Base-by-base conservation (phyloP, 1,140 invertebrate species). In the Matsumurasca onukii region DNA sequence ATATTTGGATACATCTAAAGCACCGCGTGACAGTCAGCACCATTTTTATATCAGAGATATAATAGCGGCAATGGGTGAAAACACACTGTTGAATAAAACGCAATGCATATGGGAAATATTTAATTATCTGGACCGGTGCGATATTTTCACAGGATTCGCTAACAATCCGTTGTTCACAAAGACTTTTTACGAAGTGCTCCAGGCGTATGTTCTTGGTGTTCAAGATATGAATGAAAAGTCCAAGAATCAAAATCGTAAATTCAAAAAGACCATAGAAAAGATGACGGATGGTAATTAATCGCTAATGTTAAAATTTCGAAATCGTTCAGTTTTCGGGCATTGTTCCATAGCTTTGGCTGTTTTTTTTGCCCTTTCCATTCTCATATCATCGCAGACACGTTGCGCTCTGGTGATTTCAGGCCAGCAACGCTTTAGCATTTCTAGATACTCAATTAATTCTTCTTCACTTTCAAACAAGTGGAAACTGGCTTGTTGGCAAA, bases 121-220 rank as follows among this genome's bases (percentile, higher is more conserved):
- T n/a, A 22, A 22, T 51, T 51, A 51, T 20, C 49, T 51, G 5
- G 49, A 51, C 49, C 49, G 49, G n/a, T 51, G 49, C 24, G 49
- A 51, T n/a, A 22, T 51, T 3, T 51, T 51, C 49, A 51, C n/a
- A n/a, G 49, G 49, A 22, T 51, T 51, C 49, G 49, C 49, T 3
- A 17, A 51, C 5, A 51, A 51, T 22, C 49, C 49, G n/a, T 3
- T 51, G 3, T 51, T 51, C 49, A 51, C 49, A 3, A 3, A 17
- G 3, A 51, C 49, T 12, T 51, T 51, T 51, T 51, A 51, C 49
- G 24, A 51, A 51, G 5, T 51, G n/a, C 24, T 51, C n/a, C 49
- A 51, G n/a, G 3, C 49, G 5, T 51, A 51, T 51, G 5, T 51
- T 17, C n/a, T 20, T 17, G 24, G 49, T 20, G 24, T 51, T 17